These are phyloP conservation scores for Troilus luridus DNA, from an alignment of 2,888 invertebrate genomes.

Conservation along the genomic window DNA sequence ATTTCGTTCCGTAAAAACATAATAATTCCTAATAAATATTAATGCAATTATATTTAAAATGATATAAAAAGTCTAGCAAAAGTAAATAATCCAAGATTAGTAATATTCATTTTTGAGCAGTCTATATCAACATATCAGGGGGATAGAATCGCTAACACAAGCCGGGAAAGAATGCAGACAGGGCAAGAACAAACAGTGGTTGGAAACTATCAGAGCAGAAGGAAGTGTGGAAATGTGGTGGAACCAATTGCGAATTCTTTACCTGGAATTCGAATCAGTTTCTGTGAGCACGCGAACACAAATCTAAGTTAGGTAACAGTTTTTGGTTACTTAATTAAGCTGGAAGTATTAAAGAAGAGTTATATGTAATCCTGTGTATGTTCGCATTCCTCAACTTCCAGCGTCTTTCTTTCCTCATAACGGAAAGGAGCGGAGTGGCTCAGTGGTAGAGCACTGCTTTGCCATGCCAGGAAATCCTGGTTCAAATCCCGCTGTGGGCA, in stretches of 20 bases:
- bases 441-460: too few species aligned
- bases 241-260: constrained; percentile 41
- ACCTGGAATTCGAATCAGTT: constrained; percentile 26
- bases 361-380: background rate
- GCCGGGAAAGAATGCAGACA: background rate
- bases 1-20: too few species aligned
- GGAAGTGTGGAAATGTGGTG: background rate
- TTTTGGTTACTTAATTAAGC: background rate
- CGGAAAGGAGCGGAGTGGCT: too few species aligned
- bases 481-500: too few species aligned
- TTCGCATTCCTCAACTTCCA: background rate
- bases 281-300: background rate
- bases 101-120: too few species aligned
- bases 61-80: background rate
- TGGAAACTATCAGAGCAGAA: background rate
- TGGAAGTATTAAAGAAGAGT: background rate
- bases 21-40: too few species aligned
- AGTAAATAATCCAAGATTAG: background rate
- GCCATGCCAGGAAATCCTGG: too few species aligned
- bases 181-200: background rate
- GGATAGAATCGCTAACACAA: background rate
- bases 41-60: too few species aligned
- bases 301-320: background rate
- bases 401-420: background rate
- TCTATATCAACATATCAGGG: background rate